These are phyloP conservation scores for Arctia plantaginis DNA, from an alignment of 2,888 invertebrate genomes.

Conservation along the genomic window DNA sequence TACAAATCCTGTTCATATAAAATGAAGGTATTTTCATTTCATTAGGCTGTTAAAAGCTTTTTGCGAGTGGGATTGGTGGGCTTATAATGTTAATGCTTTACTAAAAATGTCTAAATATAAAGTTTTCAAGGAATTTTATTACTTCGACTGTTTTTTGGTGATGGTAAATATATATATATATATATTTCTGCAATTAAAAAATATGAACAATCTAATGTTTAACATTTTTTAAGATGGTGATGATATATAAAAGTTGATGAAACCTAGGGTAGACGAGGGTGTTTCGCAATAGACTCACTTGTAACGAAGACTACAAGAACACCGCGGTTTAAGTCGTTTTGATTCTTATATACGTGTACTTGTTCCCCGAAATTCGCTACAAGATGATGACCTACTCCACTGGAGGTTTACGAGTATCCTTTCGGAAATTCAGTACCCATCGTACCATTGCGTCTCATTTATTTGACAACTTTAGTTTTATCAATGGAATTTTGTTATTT, in stretches of 20 bases:
- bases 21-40: constrained; percentile 20
- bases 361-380: background rate
- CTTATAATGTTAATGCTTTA: constrained; percentile 18
- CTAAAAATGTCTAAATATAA: constrained; percentile 10
- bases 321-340: background rate
- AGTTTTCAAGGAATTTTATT: background rate
- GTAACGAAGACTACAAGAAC: background rate
- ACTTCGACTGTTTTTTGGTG: background rate
- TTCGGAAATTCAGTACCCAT: background rate
- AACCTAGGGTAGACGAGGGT: no score
- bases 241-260: background rate
- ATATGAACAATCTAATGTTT: background rate
- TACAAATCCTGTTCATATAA: constrained; percentile 17
- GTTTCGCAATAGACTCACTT: background rate
- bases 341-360: background rate
- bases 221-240: background rate
- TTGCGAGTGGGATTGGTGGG: constrained; percentile 4
- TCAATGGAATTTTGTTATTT: background rate
- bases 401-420: background rate
- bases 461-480: background rate
- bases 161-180: background rate
- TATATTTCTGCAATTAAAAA: background rate
- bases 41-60: constrained; percentile 21
- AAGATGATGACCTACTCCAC: background rate
- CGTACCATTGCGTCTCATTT: background rate